These are phyloP conservation scores for Protomyctophum bolini DNA, from an alignment of 2,113 vertebrate genomes.

Conservation along the genomic window DNA sequence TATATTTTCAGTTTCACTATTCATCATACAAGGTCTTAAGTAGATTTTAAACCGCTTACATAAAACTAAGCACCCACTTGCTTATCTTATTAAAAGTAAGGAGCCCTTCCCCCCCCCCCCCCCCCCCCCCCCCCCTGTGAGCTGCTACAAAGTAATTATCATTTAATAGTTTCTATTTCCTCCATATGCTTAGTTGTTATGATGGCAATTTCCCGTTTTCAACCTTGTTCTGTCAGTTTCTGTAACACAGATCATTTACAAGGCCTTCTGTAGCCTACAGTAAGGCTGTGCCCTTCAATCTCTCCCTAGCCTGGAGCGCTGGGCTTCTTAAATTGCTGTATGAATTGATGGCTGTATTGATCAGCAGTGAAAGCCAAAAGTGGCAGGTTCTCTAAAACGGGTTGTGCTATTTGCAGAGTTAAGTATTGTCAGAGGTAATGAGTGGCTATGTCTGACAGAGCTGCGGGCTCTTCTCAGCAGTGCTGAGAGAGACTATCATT, in stretches of 20 bases:
- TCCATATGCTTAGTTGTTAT: conserved; percentile 36
- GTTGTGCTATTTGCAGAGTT: conserved; percentile 52
- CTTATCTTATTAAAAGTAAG: conserved; percentile 34
- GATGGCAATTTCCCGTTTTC: conserved; percentile 56
- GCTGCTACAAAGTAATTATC: conserved; percentile 44
- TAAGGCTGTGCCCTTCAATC: conserved; percentile 47
- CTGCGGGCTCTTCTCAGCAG: conserved; percentile 40
- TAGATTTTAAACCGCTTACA: neutral
- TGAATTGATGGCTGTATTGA: conserved; percentile 62
- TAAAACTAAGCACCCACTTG: conserved; percentile 16
- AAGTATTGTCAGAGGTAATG: conserved; percentile 63
- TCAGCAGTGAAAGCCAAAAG: conserved; percentile 56
- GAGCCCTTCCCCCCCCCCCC: too few species aligned
- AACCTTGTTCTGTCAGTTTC: conserved; percentile 56
- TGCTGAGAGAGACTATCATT: conserved; percentile 58
- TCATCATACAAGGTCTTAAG: too few species aligned
- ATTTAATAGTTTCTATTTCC: conserved; percentile 35
- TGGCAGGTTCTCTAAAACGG: conserved; percentile 38
- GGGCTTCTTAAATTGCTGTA: conserved; percentile 38
- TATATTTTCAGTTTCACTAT: too few species aligned
- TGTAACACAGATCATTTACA: conserved; percentile 62
- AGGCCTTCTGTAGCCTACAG: conserved; percentile 44
- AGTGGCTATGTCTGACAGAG: conserved; percentile 43
- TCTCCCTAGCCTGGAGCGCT: conserved; percentile 45
- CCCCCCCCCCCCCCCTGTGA: conserved; percentile 18